Evolutionary conservation across 1,140 invertebrate species (phyloP), one percentile per base, ranked within the genome.

Genomic region (Oreohelix idahoensis): DNA sequence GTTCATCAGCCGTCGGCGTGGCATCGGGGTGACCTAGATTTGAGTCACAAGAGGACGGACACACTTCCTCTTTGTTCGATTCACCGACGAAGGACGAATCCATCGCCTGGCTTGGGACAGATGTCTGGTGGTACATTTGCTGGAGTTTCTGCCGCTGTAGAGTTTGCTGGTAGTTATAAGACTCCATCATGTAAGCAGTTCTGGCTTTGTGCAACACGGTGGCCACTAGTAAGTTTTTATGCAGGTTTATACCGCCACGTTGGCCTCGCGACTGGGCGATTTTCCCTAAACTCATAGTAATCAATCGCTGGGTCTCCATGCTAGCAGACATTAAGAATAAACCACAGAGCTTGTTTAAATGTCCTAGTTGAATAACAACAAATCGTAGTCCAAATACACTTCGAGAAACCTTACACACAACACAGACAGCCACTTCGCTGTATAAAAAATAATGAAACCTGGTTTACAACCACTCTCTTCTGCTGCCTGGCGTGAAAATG

Each of bases 191-290:
- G 89, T 94, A 95, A 39, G 94, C 94, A 81, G 94, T 94, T 32
- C 95, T 93, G 13, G 95, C 95, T 90, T 95, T 95, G 85, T 95
- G 94, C 29, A 95, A 92, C 36, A 95, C 95, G 17, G 94, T 95
- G 0, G 95, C 94, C 39, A 95, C 95, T 4, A 95, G 92, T 42
- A 95, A 91, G 89, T 95, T 95, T 88, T 95, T 95, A 88, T 95
- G 95, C 69, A 95, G 91, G 89, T 94, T 95, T 32, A 95, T 94
- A 35, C 95, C 95, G 70, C 94, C 94, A 75, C 94, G 93, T 85
- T 94, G 94, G n/a, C 89, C 83, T 53, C 95, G 89, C 13, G 94
- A 94, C 86, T 94, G 93, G 39, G 94, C 94, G 86, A 95, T 95
- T 92, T 95, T 95, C n/a, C 94, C 94, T 82, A 95, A 90, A 32